phyloP scores from a whole-genome alignment of 2,797 vertebrate species.

The Lagocephalus sceleratus region DNA sequence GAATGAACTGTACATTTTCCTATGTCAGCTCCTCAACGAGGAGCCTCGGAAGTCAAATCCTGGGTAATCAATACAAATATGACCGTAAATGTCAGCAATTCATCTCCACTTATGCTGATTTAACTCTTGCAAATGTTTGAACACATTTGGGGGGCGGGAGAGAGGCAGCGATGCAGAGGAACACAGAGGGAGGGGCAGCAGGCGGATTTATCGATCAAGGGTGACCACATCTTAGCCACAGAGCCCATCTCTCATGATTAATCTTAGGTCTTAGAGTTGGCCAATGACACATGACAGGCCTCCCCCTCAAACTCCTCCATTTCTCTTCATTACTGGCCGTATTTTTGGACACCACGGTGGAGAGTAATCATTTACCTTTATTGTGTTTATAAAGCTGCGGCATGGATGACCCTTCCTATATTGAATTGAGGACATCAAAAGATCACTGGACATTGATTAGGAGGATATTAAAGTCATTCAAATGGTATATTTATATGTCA shows the following conservation, averaged over 20 bases:
- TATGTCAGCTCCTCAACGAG: conserved; percentile 40
- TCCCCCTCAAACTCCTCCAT: conserved; percentile 76
- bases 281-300: conserved; percentile 83
- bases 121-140: conserved; percentile 42
- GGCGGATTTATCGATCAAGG: conserved; percentile 76
- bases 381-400: conserved; percentile 89
- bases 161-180: conserved; percentile 41
- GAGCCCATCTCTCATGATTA: conserved; percentile 78
- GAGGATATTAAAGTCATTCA: conserved; percentile 97
- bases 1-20: conserved; percentile 40
- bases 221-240: conserved; percentile 79
- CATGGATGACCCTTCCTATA: conserved; percentile 87
- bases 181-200: conserved; percentile 35
- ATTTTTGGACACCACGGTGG: conserved; percentile 77
- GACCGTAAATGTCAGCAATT: conserved; percentile 72
- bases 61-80: conserved; percentile 56
- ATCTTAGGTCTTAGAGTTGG: conserved; percentile 75
- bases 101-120: conserved; percentile 72
- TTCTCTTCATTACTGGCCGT: conserved; percentile 82
- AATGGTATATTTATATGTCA: conserved; percentile 95
- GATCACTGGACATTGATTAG: conserved; percentile 99
- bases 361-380: conserved; percentile 86
- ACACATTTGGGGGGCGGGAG: conserved; percentile 44
- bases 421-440: conserved; percentile 95
- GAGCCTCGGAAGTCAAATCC: conserved; percentile 44